These are phyloP conservation scores for Drosophila melanica DNA, from an alignment of 1,140 invertebrate genomes.

Conservation along the genomic window DNA sequence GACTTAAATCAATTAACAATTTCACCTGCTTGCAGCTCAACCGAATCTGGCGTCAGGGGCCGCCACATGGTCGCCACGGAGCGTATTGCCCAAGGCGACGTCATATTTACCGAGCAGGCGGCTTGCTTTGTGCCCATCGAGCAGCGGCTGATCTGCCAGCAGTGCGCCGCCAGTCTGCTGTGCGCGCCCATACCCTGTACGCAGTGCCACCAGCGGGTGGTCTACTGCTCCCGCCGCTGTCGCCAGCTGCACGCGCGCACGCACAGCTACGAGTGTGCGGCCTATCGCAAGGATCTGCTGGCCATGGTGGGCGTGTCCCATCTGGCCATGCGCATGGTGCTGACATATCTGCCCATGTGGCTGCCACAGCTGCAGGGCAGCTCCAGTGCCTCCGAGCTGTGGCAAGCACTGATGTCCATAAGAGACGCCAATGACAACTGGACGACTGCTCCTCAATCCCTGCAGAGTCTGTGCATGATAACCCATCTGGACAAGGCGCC, in stretches of 20 bases:
- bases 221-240: constrained; percentile 71
- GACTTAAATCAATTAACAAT: too few species aligned
- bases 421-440: neutral
- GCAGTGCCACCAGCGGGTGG: constrained; percentile 55
- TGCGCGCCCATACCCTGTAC: constrained; percentile 69
- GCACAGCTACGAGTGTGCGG: constrained; percentile 63
- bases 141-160: constrained; percentile 59
- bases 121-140: constrained; percentile 63
- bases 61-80: constrained; percentile 59
- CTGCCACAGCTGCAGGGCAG: constrained; percentile 10
- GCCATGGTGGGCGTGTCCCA: constrained; percentile 58
- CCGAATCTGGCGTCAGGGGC: constrained; percentile 9
- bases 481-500: constrained; percentile 50
- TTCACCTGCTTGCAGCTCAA: constrained; percentile 10
- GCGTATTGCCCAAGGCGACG: constrained; percentile 22
- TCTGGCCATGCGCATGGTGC: constrained; percentile 60
- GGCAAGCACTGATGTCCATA: constrained; percentile 39
- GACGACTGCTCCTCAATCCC: constrained; percentile 18
- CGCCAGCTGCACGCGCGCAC: constrained; percentile 33
- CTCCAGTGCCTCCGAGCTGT: constrained; percentile 27
- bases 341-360: constrained; percentile 47
- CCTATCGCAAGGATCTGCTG: constrained; percentile 47
- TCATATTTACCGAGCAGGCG: constrained; percentile 61
- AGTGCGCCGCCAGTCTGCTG: constrained; percentile 61
- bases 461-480: constrained; percentile 55